Evolutionary conservation across 2,113 vertebrate genomes (phyloP).

Genomic region (Garra rufa): DNA sequence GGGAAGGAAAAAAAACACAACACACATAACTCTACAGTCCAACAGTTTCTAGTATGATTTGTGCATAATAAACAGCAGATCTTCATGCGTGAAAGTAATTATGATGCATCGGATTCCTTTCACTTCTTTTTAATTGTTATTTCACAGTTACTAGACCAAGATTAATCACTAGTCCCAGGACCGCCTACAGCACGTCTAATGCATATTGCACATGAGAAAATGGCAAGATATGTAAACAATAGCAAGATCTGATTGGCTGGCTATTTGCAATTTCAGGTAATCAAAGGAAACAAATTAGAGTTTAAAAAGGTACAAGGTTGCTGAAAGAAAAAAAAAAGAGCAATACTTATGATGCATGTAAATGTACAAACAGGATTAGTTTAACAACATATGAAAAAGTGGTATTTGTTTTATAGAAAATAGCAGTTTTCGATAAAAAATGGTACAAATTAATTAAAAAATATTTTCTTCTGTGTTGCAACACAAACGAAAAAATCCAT

Average conservation of each 20-base stretch:
- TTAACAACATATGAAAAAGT: no score
- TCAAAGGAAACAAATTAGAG: neutral
- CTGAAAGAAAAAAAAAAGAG: neutral
- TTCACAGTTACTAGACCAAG: conserved; percentile 21
- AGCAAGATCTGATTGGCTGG: neutral
- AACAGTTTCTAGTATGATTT: neutral
- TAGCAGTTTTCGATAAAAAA: no score
- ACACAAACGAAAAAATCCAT: no score
- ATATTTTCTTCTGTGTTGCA: no score
- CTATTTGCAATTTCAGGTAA: neutral
- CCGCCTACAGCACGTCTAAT: neutral
- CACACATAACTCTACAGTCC: neutral
- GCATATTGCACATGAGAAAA: neutral
- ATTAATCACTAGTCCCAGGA: conserved; percentile 23
- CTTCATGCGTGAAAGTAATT: conserved; percentile 27
- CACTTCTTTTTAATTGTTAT: conserved; percentile 10
- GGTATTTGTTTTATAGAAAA: no score
- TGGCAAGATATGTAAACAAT: neutral
- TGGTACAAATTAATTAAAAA: no score
- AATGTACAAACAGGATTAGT: no score
- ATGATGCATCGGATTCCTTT: neutral
- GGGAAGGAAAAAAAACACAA: neutral
- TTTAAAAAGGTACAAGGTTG: neutral
- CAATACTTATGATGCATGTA: neutral
- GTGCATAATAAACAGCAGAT: neutral